Percentiles rank a stretch among this genome's conserved stretches.
phyloP scores from a whole-genome alignment of 2,113 vertebrate genomes.

The Ctenomys sociabilis region DNA sequence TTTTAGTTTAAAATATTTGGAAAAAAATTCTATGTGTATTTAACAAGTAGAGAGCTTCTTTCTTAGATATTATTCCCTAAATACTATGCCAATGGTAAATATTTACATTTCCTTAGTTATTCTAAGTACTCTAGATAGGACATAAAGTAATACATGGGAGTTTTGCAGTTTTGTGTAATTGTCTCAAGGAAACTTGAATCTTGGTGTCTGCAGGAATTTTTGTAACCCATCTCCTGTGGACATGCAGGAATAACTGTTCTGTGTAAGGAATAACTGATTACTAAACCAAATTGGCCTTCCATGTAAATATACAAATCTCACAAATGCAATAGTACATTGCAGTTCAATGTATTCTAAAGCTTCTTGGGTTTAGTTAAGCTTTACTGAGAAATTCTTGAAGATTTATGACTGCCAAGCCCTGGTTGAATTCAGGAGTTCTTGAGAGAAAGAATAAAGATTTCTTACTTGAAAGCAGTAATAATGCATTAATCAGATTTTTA shows the following conservation, averaged over 20 bases:
- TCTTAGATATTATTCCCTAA: background rate
- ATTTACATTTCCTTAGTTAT: background rate
- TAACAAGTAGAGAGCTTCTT: background rate
- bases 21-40: background rate
- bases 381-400: background rate
- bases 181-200: too few relatives aligned
- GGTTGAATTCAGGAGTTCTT: background rate
- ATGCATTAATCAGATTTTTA: background rate
- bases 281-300: background rate
- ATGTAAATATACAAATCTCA: background rate
- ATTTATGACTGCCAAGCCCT: background rate
- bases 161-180: background rate
- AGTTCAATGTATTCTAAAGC: background rate
- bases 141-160: background rate
- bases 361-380: background rate
- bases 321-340: background rate
- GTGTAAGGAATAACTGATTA: background rate
- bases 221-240: background rate
- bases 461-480: background rate
- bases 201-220: background rate
- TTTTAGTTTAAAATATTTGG: background rate
- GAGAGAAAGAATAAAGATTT: background rate
- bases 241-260: background rate
- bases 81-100: background rate
- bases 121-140: background rate